A percentile compares a stretch with the other conserved stretches of the same genome.
Evolutionary conservation across 2,888 invertebrate genomes (phyloP).

Genomic region (Odontocolon sp.): DNA sequence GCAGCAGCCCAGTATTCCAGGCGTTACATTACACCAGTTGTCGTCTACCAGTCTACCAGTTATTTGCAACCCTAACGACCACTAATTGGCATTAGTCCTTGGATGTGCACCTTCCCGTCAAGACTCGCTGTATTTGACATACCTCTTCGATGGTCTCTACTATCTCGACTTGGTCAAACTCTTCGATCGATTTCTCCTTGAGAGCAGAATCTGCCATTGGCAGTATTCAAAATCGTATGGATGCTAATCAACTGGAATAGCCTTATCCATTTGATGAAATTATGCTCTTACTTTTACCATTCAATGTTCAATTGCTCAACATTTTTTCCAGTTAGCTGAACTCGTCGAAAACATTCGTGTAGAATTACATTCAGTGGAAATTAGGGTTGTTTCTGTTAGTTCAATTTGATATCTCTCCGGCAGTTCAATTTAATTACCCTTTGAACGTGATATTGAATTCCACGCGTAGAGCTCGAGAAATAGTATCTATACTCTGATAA

Average conservation of each 20-base stretch:
- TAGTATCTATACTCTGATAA: conserved; percentile 32
- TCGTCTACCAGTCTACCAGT: conserved; percentile 65
- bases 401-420: no score
- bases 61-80: conserved; percentile 75
- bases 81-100: conserved; percentile 69
- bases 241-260: no score
- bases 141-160: no score
- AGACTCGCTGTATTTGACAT: background rate
- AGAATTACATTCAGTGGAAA: no score
- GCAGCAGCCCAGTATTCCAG: conserved; percentile 56
- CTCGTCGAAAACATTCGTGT: no score
- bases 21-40: conserved; percentile 67
- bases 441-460: conserved; percentile 20
- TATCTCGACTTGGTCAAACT: conserved; percentile 24
- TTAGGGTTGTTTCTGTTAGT: no score
- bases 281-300: no score
- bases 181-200: conserved; percentile 53
- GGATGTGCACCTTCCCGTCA: conserved; percentile 38
- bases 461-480: background rate
- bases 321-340: no score
- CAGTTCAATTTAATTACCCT: background rate
- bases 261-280: no score
- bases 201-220: background rate
- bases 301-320: no score
- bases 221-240: conserved; percentile 32